Base-by-base conservation (phyloP, 2,888 invertebrate species). In the Hybos culiciformis region DNA sequence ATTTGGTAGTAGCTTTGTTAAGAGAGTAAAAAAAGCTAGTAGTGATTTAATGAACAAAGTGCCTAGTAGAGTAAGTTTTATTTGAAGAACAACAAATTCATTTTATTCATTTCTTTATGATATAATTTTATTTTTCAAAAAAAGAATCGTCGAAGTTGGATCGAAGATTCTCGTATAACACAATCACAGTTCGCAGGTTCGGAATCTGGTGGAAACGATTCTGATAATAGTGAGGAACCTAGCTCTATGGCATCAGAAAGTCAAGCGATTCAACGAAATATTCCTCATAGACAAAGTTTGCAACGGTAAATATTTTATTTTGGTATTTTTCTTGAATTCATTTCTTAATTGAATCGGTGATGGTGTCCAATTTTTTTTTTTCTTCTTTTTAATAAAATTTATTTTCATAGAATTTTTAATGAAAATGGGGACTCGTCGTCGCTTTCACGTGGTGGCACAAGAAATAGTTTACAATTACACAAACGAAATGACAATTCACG, bases 31-130 rank as follows among this genome's bases (percentile, higher is more conserved):
- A 41, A 87, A 88, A 67, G 88, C 87, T 5, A 83, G 88, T 19
- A 83, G 87, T 0, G 88, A 88, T 61, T 73, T 90, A 39, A 85
- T 91, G 53, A 86, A 78, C 54, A 85, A 84, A 70, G 81, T 82
- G 42, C 81, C 83, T 2, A 73, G 75, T 45, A 70, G 80, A 56
- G 78, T 78, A 66, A 67, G 68, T 58, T 34, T n/a, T 11, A 2
- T 14, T 14, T 23, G 15, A 4, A 6, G 8, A 12, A 17, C 4
- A n/a, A n/a, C 38, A 19, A 12, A 19, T 39, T n/a, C 39, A 51
- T 17, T 12, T 40, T 38, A 29, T 36, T 26, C 32, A 31, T n/a
- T 37, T 37, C 14, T 12, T 11, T 36, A 5, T 19, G 14, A 14
- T 18, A 14, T 39, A 7, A 2, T 26, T 18, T 38, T 43, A 39